Evolutionary conservation across 2,113 vertebrate genomes (phyloP), one percentile per base, ranked within the genome.

Genomic region (Caracal caracal): DNA sequence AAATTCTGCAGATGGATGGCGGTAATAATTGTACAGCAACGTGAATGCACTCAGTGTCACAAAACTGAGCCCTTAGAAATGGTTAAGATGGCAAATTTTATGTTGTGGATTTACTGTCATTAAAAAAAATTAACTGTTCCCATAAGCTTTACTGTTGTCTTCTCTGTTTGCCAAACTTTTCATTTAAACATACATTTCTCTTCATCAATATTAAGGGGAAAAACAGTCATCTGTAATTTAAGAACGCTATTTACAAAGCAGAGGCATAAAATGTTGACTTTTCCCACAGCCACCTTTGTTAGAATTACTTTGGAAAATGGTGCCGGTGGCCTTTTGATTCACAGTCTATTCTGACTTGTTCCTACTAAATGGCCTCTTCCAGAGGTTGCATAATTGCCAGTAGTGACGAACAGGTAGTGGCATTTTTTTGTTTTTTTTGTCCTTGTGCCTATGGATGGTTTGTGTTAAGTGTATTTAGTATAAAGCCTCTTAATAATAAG

Each of bases 391-490:
- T 2, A 53, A 26, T 35, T 78, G 20, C 66, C 68, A 26, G 0
- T 59, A 84, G 1, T 43, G 56, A 73, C 56, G 35, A 11, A 82
- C 43, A 33, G 22, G 19, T 66, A 9, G 16, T 30, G 83, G 35
- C 13, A 10, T 49, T 63, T 63, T 63, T 59, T 84, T 40, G 33
- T 73, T 43, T 43, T 7, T 43, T 37, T 84, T 49, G 35, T 73
- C 49, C 68, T 59, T 20, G 13, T 85, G n/a, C 56, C 33, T 53
- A 19, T 66, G 56, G 51, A 24, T 75, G 40, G 70, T 76, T 95
- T 63, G 4, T 91, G 33, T 94, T 65, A 53, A 85, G n/a, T 80
- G 61, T 96, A 78, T 35, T 94, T 85, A 93, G 59, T 61, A 4
- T 47, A 30, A 82, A 51, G 47, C 22, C 26, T 85, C 24, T 37